A percentile compares a stretch with the other conserved stretches of the same genome.
These are phyloP conservation scores for Zeugodacus cucurbitae DNA, from an alignment of 1,140 invertebrate genomes.

Conservation along the genomic window DNA sequence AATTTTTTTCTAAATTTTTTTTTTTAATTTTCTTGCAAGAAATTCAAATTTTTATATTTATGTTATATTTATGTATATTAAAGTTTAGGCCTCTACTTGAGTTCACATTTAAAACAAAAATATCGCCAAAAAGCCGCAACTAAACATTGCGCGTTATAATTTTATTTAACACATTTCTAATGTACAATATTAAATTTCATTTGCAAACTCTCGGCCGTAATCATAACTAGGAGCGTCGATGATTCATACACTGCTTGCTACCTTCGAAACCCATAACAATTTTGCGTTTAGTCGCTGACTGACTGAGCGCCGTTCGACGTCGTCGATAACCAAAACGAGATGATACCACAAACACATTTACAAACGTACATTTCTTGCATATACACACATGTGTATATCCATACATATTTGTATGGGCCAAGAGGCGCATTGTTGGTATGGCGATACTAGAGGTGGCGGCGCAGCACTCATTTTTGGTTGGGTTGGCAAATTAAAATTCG, in stretches of 20 bases:
- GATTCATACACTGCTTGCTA: neutral
- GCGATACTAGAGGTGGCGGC: neutral
- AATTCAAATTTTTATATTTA: no score
- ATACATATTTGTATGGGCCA: neutral
- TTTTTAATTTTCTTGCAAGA: no score
- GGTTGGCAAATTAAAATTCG: conserved; percentile 28
- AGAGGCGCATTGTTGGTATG: neutral
- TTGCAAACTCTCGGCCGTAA: neutral
- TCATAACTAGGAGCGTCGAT: neutral
- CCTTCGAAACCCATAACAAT: neutral
- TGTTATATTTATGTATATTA: no score
- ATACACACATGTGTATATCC: neutral
- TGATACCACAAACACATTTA: neutral
- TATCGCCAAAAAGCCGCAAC: no score
- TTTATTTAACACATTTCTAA: neutral
- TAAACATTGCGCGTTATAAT: neutral
- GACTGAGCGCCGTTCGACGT: neutral
- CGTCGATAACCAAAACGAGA: neutral
- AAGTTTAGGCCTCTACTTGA: no score
- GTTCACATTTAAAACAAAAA: neutral
- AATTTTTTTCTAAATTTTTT: no score
- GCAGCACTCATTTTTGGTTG: conserved; percentile 25
- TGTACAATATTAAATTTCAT: neutral
- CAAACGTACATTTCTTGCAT: neutral
- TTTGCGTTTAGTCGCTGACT: neutral